phyloP scores from a whole-genome alignment of 2,797 vertebrate genomes.

The Vespertilio murinus region DNA sequence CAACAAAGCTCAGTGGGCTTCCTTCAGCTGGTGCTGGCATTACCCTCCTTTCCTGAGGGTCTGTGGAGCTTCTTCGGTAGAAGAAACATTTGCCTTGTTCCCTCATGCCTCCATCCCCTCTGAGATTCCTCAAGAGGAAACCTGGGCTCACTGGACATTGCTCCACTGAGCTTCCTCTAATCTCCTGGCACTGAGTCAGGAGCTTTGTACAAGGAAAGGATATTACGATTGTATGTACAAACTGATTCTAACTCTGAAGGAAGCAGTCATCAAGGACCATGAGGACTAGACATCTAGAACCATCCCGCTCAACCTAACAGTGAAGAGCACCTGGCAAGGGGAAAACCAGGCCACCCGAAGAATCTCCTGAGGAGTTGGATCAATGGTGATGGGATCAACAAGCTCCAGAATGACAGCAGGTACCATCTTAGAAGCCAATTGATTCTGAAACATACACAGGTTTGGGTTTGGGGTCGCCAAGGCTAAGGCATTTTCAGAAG shows the following conservation, averaged over 20 bases:
- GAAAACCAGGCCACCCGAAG: not conserved
- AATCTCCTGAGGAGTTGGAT: not conserved
- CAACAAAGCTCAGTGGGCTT: not conserved
- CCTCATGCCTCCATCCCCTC: not conserved
- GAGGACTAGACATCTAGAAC: not conserved
- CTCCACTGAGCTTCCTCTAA: not conserved
- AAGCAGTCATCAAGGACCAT: not conserved
- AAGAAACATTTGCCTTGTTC: not conserved
- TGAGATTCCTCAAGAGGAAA: constrained; percentile 36
- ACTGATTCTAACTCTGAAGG: constrained; percentile 20
- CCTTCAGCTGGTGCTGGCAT: not conserved
- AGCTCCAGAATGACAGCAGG: constrained; percentile 46
- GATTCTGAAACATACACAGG: constrained; percentile 45
- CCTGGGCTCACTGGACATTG: not conserved
- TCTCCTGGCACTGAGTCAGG: not conserved
- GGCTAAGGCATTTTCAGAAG: constrained; percentile 2
- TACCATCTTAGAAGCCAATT: constrained; percentile 20
- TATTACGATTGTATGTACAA: not conserved
- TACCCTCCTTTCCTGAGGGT: not conserved
- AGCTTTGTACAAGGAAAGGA: constrained; percentile 1
- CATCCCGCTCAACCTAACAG: not conserved
- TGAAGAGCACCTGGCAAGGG: not conserved
- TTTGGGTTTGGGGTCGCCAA: not conserved
- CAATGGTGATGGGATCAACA: not conserved
- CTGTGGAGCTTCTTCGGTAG: not conserved